Evolutionary conservation across 2,888 invertebrate species (phyloP), one percentile per base, ranked within the genome.

Genomic region (Sericinus montela): DNA sequence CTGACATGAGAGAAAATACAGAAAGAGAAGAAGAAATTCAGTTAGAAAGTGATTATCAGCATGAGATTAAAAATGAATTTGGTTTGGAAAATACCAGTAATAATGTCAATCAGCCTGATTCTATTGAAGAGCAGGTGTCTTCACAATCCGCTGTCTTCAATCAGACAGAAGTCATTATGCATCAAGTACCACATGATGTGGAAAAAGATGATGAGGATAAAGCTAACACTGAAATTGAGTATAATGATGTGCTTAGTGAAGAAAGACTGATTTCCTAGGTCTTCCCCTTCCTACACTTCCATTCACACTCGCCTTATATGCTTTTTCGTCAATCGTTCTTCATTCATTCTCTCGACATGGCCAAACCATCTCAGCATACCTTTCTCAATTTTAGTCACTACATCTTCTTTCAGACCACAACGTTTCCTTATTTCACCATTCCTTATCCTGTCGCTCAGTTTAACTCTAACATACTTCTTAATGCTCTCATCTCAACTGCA

Each of bases 91-190:
- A 16, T 16, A 34, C 13, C 1, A 8, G 25, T 25, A 19, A 19
- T 3, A 54, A 57, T 28, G 45, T 52, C n/a, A 54, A 58, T 15
- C 52, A 56, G 37, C 47, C 55, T 49, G 41, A 45, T 7, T 58
- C 60, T 47, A 54, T 53, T 37, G 66, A 69, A 40, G 48, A 56
- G 43, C 47, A 58, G 6, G 16, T 48, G 7, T 57, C 60, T n/a
- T 53, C 37, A 19, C 36, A 58, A 38, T 64, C 67, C 6, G 35
- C 47, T 7, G 62, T 65, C 2, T 57, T 55, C 4, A 38, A 60
- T 23, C 52, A 51, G 30, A 59, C 58, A 25, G 62, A 62, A 40
- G 63, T 58, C 34, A 56, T 60, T 19, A 51, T 56, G 48, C 48
- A 49, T 44, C 44, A 49, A 44, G 28, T 49, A 34, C 48, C 48